A percentile compares a stretch with the other conserved stretches of the same genome.
phyloP scores from a whole-genome alignment of 2,797 vertebrate genomes.

The Balearica regulorum region DNA sequence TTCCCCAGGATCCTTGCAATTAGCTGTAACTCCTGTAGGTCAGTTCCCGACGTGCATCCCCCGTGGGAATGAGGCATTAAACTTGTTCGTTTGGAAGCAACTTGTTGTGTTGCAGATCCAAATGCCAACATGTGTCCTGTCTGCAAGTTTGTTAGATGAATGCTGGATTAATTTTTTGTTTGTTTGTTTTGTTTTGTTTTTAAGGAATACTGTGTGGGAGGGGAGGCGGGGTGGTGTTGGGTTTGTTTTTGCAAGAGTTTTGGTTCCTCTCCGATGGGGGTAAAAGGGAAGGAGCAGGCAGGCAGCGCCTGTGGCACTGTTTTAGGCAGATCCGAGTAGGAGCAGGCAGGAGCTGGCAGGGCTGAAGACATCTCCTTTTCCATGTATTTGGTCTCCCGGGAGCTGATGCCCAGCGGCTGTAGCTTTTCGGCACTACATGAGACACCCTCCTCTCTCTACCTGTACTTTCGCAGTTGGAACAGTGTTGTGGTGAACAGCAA shows the following conservation, averaged over 20 bases:
- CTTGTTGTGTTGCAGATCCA: neutral
- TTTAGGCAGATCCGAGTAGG: neutral
- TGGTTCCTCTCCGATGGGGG: neutral
- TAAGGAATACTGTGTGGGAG: neutral
- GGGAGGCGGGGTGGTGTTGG: neutral
- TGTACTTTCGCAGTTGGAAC: neutral
- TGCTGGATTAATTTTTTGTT: neutral
- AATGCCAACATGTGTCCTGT: neutral
- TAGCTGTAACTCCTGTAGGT: constrained; percentile 27
- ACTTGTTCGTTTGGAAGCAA: constrained; percentile 8
- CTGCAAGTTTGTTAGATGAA: neutral
- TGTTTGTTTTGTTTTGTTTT: neutral
- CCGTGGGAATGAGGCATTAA: constrained; percentile 44
- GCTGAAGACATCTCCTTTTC: neutral
- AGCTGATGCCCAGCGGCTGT: neutral
- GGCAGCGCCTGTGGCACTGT: neutral
- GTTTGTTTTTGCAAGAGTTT: neutral
- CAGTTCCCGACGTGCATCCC: neutral
- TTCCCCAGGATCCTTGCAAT: constrained; percentile 23
- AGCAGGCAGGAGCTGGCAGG: neutral
- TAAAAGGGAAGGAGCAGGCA: neutral
- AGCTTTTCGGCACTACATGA: neutral
- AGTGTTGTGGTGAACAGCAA: neutral
- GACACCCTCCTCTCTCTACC: neutral
- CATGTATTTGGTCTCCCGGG: neutral